Percentiles rank a stretch among this genome's conserved stretches.
Conservation (phyloP, 2,888 invertebrate species). For the Embidobia sp. region DNA sequence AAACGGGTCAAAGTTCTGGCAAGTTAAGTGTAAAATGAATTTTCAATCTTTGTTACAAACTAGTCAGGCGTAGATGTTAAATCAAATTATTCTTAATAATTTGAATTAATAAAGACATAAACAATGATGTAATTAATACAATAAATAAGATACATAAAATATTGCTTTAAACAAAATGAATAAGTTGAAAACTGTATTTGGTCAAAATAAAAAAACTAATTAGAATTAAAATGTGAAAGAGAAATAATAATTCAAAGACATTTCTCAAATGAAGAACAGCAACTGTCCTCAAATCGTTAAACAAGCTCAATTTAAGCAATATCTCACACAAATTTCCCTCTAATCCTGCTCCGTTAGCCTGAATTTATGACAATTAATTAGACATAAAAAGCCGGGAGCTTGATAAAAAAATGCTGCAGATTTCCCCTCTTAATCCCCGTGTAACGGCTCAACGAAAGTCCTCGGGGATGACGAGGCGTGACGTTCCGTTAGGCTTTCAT, state of each 20-base stretch:
- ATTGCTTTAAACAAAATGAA: too few relatives aligned
- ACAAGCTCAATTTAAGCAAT: constrained; percentile 66
- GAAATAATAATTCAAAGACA: too few relatives aligned
- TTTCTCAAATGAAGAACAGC: constrained; percentile 5
- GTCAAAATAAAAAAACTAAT: constrained; percentile 9
- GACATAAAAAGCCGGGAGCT: constrained; percentile 75
- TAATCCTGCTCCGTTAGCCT: constrained; percentile 68
- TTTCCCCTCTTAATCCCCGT: constrained; percentile 76
- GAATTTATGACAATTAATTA: constrained; percentile 80
- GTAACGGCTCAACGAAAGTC: constrained; percentile 62
- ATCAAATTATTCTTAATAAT: too few relatives aligned
- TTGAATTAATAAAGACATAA: too few relatives aligned
- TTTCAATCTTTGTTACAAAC: too few relatives aligned
- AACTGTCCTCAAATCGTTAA: constrained; percentile 68
- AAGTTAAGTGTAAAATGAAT: too few relatives aligned
- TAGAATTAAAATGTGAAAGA: too few relatives aligned
- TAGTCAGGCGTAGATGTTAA: too few relatives aligned
- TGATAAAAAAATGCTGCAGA: constrained; percentile 75
- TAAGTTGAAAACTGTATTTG: too few relatives aligned
- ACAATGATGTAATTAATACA: too few relatives aligned
- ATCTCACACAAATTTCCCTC: constrained; percentile 68
- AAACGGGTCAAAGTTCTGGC: constrained; percentile 50
- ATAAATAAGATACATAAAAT: too few relatives aligned
- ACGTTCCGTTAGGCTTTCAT: constrained; percentile 76
- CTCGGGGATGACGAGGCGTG: constrained; percentile 77